Conservation (phyloP, 2,113 vertebrate genomes). For the Myocastor coypus region DNA sequence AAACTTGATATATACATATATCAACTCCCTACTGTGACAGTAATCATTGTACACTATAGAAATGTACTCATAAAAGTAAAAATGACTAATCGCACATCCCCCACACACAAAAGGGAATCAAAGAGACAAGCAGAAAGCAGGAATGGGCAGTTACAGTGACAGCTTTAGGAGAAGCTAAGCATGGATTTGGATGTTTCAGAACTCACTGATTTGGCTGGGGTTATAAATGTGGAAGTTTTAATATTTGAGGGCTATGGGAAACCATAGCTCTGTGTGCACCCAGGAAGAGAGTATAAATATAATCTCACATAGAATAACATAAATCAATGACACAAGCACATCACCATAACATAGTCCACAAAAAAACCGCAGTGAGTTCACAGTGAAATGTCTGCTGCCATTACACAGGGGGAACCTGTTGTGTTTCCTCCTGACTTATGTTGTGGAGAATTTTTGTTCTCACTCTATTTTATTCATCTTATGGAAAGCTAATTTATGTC, state of each 20-base stretch:
- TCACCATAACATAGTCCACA: neutral
- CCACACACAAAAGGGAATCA: neutral
- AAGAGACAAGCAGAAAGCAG: neutral
- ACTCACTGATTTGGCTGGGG: neutral
- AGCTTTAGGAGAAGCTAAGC: neutral
- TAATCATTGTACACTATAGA: neutral
- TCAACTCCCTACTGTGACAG: neutral
- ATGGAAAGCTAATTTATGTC: neutral
- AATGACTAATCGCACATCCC: rapidly evolving
- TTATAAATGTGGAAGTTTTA: neutral
- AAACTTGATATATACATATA: neutral
- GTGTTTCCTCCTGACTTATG: neutral
- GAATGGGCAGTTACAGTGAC: neutral
- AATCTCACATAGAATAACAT: neutral
- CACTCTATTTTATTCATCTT: neutral
- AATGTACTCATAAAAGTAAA: neutral
- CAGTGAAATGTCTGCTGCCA: neutral
- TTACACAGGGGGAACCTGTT: neutral
- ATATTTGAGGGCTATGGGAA: neutral
- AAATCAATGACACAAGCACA: neutral
- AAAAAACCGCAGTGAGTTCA: neutral
- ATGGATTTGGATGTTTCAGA: neutral
- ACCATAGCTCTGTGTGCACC: neutral
- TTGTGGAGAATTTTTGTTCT: neutral
- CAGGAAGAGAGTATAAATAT: neutral